phyloP scores from a whole-genome alignment of 2,797 vertebrate species.

The Danio choprae region DNA sequence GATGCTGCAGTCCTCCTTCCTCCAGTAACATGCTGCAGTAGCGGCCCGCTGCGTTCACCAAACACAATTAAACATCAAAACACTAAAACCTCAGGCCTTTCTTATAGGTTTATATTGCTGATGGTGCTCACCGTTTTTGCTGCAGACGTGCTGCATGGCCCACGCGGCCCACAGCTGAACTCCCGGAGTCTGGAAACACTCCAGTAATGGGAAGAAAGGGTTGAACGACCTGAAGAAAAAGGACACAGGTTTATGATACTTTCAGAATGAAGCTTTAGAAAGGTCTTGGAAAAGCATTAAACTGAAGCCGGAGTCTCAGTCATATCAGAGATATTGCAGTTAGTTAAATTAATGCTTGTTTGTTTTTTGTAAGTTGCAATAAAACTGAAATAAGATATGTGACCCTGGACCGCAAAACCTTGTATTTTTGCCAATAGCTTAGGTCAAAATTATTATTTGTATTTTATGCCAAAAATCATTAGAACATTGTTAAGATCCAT shows the following conservation, averaged over 20 bases:
- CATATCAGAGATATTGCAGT: too few species aligned
- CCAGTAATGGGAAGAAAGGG: conserved; percentile 95
- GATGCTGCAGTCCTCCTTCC: conserved; percentile 92
- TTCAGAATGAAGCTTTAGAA: background rate
- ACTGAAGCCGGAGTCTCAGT: too few species aligned
- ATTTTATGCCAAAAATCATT: too few species aligned
- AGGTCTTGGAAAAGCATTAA: background rate
- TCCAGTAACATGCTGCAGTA: conserved; percentile 99
- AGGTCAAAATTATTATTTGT: too few species aligned
- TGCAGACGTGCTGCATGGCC: conserved; percentile 99
- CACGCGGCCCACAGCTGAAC: conserved; percentile 99
- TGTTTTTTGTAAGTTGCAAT: background rate
- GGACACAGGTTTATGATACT: background rate
- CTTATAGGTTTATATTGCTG: background rate
- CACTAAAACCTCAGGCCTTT: too few species aligned
- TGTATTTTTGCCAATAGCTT: too few species aligned
- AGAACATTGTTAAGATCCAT: too few species aligned
- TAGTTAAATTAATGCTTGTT: background rate
- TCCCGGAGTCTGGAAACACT: conserved; percentile 95
- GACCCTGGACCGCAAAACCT: too few species aligned
- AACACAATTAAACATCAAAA: background rate
- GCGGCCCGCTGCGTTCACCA: conserved; percentile 78
- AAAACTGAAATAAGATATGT: conserved; percentile 6
- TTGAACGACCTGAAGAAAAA: conserved; percentile 89
- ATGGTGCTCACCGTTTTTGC: conserved; percentile 91